Evolutionary conservation across 2,797 vertebrate species (phyloP), one percentile per base, ranked within the genome.

Genomic region (Bovichtus diacanthus): DNA sequence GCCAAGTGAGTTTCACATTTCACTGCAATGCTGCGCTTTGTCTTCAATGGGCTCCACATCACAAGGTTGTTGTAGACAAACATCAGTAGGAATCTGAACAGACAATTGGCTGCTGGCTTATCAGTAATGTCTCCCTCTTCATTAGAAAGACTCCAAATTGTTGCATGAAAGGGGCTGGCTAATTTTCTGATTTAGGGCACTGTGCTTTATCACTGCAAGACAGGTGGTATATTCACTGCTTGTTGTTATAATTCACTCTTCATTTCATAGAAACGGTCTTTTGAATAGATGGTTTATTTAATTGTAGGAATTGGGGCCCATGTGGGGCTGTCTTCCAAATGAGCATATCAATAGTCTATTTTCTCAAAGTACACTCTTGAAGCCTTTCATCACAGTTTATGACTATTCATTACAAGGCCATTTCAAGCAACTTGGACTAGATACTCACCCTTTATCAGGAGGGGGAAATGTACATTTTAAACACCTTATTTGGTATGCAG

Each of bases 1-100:
- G 92, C 94, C 96, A 97, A 91, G 98, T 99, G 94, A 94, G 97
- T 96, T 87, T 79, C 81, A 72, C 38, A 65, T 82, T 78, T 85
- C 53, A 63, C 47, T 34, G 10, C 49, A 27, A 76, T 4, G 16
- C 29, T 9, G 58, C 10, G 34, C 74, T 82, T 50, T 68, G 55
- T 77, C 69, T 69, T 72, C 6, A 9, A 2, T 13, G 13, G 46
- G 41, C 64, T 69, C 6, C 19, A 61, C 53, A 65, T 77, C 71
- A 72, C 39, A 51, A 72, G 38, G 50, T 19, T 8, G 50, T 43
- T 76, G 55, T 82, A 67, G 58, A 74, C 29, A 56, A 21, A 78
- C 21, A 16, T 80, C 15, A 49, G 25, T 6, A 41, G 19, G 34
- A 76, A 59, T 58, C 21, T 65, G 43, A 83, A 68, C 51, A 72